Evolutionary conservation across 2,113 vertebrate genomes (phyloP).

Genomic region (Misgurnus mizolepis): DNA sequence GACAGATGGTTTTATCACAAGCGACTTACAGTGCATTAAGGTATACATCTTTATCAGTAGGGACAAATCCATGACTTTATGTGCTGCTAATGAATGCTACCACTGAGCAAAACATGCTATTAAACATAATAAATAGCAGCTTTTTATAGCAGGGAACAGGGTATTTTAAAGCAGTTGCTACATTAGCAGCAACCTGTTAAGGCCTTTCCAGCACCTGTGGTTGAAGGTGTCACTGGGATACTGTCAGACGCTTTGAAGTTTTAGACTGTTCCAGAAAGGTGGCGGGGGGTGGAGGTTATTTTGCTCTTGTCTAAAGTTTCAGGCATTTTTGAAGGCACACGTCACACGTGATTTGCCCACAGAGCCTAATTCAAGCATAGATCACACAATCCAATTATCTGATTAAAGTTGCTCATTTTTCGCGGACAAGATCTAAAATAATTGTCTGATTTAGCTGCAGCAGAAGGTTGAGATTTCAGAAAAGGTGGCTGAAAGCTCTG

Average conservation of each 20-base stretch:
- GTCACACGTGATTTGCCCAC: constrained; percentile 52
- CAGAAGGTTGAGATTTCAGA: too few relatives aligned
- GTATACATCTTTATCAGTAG: too few relatives aligned
- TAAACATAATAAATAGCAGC: not conserved
- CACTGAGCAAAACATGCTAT: not conserved
- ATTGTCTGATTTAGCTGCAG: not conserved
- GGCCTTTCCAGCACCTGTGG: constrained; percentile 62
- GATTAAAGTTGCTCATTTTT: not conserved
- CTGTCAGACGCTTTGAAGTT: constrained; percentile 71
- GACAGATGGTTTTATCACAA: too few relatives aligned
- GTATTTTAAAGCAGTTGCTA: constrained; percentile 58
- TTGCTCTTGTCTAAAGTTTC: constrained; percentile 49
- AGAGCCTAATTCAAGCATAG: not conserved
- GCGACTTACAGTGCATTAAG: too few relatives aligned
- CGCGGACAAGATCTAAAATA: too few relatives aligned
- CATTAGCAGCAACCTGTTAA: constrained; percentile 66
- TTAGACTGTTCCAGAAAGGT: constrained; percentile 46
- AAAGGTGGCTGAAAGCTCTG: constrained; percentile 57
- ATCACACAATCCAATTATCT: not conserved
- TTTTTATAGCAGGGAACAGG: not conserved
- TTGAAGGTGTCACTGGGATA: constrained; percentile 68
- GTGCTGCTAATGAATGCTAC: too few relatives aligned
- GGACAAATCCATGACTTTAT: too few relatives aligned
- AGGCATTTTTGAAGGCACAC: constrained; percentile 53
- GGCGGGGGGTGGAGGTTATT: constrained; percentile 48